Evolutionary conservation across 2,888 invertebrate genomes (phyloP).

Genomic region (Prenolepis imparis): DNA sequence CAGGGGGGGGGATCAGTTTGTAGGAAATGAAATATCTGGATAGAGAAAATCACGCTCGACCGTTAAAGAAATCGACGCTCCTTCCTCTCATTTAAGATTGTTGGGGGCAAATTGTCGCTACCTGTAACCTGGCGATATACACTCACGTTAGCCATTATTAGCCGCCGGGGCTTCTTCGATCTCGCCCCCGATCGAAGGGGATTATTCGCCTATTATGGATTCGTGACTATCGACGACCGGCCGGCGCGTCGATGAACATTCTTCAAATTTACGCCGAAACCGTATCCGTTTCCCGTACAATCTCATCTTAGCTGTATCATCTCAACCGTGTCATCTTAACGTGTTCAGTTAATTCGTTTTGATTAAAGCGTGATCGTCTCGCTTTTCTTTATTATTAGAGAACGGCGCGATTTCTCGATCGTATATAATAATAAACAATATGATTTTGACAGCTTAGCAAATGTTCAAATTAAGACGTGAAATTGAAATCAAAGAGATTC

Average conservation of each 20-base stretch:
- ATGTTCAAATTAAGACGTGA: background rate
- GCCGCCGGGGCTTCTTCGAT: slow-evolving; percentile 72
- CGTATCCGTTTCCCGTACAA: background rate
- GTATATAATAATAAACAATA: background rate
- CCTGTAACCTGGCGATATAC: slow-evolving; percentile 42
- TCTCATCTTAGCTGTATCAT: background rate
- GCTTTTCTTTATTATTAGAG: background rate
- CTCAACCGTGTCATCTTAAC: background rate
- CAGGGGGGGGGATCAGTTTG: slow-evolving; percentile 79
- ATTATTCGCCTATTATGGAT: slow-evolving; percentile 67
- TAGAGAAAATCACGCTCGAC: slow-evolving; percentile 68
- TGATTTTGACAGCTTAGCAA: background rate
- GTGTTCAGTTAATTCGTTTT: background rate
- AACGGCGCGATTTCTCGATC: background rate
- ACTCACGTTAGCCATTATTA: slow-evolving; percentile 60
- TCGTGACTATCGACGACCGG: slow-evolving; percentile 36
- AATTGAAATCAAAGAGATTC: background rate
- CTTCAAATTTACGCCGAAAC: slow-evolving; percentile 34
- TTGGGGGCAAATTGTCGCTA: slow-evolving; percentile 63
- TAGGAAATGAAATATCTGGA: slow-evolving; percentile 81
- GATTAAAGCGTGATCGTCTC: background rate
- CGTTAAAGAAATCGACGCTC: slow-evolving; percentile 68
- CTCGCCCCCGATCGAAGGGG: slow-evolving; percentile 70
- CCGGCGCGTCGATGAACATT: slow-evolving; percentile 21
- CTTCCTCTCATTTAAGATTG: slow-evolving; percentile 67